Base-by-base conservation (phyloP, 1,140 invertebrate genomes). In the Dermatophagoides farinae region DNA sequence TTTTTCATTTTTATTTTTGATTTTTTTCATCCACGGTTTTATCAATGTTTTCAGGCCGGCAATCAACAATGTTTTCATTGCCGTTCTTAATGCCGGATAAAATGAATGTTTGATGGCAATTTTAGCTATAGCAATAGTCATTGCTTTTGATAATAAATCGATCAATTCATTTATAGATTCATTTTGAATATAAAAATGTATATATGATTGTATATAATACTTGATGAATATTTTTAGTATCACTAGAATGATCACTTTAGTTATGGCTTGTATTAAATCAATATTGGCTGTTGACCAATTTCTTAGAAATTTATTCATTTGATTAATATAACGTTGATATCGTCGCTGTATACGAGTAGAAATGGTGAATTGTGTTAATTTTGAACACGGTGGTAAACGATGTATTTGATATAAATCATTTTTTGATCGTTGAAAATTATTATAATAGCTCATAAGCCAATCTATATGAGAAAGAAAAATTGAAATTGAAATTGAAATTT, bases 181-280 rank as follows among this genome's bases (percentile, higher is more conserved):
- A 25, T 44, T 55, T 12, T 18, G 4, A 1, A 55, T 38, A 14
- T 39, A 11, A n/a, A 23, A 14, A 5, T 55, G 14, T 11, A 55
- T 12, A 44, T 55, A 55, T 1, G 14, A 14, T 40, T 31, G 25
- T n/a, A 55, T 16, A 25, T 38, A 55, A 25, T 55, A 55, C 38
- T 55, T 55, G 53, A 55, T 55, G 23, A 55, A n/a, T 12, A 55
- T 39, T 23, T 55, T 55, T 20, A 55, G 14, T 20, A 55, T n/a
- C 38, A 55, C 53, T 25, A 55, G 14, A 40, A 55, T 55, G 31
- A 23, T 55, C 11, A 55, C 23, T 23, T 55, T 55, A n/a, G 53
- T 25, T 25, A 55, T 12, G 14, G 53, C 53, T 5, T 55, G 53
- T 12, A 55, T 25, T n/a, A 55, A 25, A 8, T 55, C 53, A 1